These are phyloP conservation scores for Hippoglossus stenolepis DNA, from an alignment of 2,113 vertebrate species.

Conservation along the genomic window DNA sequence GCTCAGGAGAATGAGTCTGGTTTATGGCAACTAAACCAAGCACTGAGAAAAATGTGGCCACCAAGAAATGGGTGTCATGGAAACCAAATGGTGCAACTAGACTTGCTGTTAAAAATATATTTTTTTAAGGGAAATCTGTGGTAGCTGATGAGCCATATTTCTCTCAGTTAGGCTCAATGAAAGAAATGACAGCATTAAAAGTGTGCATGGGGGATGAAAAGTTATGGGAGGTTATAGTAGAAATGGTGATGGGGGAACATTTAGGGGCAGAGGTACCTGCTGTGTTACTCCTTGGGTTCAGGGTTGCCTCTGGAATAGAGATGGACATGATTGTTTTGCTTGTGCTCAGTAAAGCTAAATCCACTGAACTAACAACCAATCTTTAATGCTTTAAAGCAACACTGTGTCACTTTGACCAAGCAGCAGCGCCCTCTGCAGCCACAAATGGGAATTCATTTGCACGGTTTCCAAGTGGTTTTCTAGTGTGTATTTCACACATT, in stretches of 20 bases:
- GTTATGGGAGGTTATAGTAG: slow-evolving; percentile 43
- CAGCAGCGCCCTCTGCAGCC: no score
- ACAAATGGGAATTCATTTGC: neutral
- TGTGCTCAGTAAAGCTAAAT: slow-evolving; percentile 28
- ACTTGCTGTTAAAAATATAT: neutral
- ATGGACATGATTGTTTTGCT: slow-evolving; percentile 81
- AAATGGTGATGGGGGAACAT: slow-evolving; percentile 71
- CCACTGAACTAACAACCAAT: neutral
- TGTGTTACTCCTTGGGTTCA: slow-evolving; percentile 93
- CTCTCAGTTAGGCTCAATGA: slow-evolving; percentile 68
- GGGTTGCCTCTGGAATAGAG: slow-evolving; percentile 97
- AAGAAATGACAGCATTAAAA: slow-evolving; percentile 56
- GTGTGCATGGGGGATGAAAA: slow-evolving; percentile 47
- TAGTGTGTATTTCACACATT: neutral
- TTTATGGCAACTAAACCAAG: slow-evolving; percentile 80
- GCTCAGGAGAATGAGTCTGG: slow-evolving; percentile 78
- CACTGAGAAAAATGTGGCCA: slow-evolving; percentile 78
- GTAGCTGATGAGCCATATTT: slow-evolving; percentile 67
- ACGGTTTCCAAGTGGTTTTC: neutral
- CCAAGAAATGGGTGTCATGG: slow-evolving; percentile 1
- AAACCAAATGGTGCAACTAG: neutral
- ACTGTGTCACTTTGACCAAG: neutral
- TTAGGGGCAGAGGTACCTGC: slow-evolving; percentile 90
- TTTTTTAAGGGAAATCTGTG: neutral
- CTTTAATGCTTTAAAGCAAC: neutral